Evolutionary conservation across 2,113 vertebrate genomes (phyloP), one percentile per base, ranked within the genome.

Genomic region (Petromus typicus): DNA sequence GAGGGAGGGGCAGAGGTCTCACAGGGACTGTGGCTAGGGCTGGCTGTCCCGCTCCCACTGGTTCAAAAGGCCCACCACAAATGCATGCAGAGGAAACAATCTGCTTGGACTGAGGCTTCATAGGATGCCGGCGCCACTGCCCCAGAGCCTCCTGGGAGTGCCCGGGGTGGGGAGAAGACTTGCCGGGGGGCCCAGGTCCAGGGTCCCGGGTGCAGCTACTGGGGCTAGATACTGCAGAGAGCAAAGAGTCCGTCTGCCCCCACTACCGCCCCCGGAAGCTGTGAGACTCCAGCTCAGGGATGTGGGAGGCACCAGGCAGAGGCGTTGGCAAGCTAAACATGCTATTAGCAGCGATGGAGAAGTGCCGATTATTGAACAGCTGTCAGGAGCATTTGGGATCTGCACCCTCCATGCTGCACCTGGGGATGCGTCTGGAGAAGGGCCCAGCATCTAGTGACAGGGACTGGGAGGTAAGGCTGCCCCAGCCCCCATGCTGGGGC

Each of bases 301-400:
- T 0, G 91, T 94, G 92, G 97, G 97, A 96, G 94, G 97, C 79
- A 32, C 79, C 90, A 97, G 96, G 95, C 94, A 96, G 90, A 93
- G 56, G 66, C 75, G 81, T 80, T 13, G 0, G 91, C 23, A 80
- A 97, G 86, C 96, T 91, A 96, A 96, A 97, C 96, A 89, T 83
- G 93, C 90, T 78, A 94, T 97, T 96, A 96, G 94, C 91, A n/a
- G 96, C 2, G 18, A 95, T 25, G 67, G 96, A 97, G 97, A 96
- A 73, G 94, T 45, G 56, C 30, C 1, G 40, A 94, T 95, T 91
- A 92, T 94, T 54, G 51, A 59, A 51, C 23, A 59, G 89, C 93
- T 94, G 86, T 87, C 96, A 90, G 93, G 61, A 73, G 73, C 86
- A 45, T 13, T 80, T 81, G 30, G 4, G 48, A 11, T 78, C 90